phyloP scores from a whole-genome alignment of 2,797 vertebrate species.

The Amphiprion clarkii region DNA sequence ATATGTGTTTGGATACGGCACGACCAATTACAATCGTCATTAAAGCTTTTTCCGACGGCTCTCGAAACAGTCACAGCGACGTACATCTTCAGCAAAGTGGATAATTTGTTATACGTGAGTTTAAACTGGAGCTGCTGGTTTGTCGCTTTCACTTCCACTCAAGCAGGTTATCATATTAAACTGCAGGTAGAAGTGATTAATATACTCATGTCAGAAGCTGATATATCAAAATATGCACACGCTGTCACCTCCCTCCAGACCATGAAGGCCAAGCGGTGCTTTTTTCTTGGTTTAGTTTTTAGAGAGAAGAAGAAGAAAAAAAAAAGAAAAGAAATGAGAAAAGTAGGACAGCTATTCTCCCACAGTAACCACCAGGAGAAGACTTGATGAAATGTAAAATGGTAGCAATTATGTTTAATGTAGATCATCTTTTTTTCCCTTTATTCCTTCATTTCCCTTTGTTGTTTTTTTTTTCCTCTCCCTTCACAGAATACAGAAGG shows the following conservation, averaged over 20 bases:
- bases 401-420: slow-evolving; percentile 66
- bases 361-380: slow-evolving; percentile 12
- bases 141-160: not conserved
- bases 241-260: slow-evolving; percentile 3
- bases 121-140: too few species aligned
- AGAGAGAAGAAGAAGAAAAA: slow-evolving; percentile 10
- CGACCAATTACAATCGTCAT: not conserved
- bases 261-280: not conserved
- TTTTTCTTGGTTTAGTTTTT: slow-evolving; percentile 28
- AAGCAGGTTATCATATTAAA: not conserved
- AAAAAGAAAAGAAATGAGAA: not conserved
- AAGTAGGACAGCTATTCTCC: slow-evolving; percentile 42
- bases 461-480: not conserved
- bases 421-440: slow-evolving; percentile 42
- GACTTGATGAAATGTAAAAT: slow-evolving; percentile 58
- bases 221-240: not conserved
- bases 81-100: too few species aligned
- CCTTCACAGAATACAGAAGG: slow-evolving; percentile 24
- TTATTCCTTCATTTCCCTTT: slow-evolving; percentile 52
- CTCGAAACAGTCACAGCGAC: too few species aligned
- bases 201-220: not conserved
- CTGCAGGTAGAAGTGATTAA: slow-evolving; percentile 12
- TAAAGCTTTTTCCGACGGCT: too few species aligned
- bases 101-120: too few species aligned
- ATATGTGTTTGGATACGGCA: not conserved